Percentiles rank a stretch among this genome's conserved stretches.
Conservation (phyloP, 2,113 vertebrate genomes). For the Gavialis gangeticus region DNA sequence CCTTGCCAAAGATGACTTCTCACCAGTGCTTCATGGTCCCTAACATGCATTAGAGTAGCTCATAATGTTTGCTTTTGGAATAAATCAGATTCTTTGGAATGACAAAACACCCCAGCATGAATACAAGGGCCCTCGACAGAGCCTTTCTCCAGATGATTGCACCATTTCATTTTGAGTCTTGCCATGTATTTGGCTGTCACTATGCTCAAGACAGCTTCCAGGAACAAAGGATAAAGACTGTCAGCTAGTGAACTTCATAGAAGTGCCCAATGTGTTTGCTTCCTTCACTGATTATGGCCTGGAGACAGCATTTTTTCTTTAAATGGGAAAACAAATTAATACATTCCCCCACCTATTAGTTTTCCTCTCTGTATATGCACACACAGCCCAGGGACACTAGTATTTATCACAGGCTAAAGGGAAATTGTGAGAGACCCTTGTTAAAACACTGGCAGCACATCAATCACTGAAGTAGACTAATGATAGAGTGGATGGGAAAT, state of each 20-base stretch:
- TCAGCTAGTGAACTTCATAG: not conserved
- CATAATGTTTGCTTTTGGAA: not conserved
- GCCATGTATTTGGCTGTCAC: not conserved
- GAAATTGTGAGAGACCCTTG: not conserved
- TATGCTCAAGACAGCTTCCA: not conserved
- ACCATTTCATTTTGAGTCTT: not conserved
- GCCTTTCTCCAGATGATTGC: not conserved
- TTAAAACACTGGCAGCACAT: not conserved
- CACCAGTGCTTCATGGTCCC: not conserved
- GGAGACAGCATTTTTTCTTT: not conserved
- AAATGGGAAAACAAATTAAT: not conserved
- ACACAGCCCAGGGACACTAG: not conserved
- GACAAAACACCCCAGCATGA: not conserved
- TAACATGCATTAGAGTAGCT: not conserved
- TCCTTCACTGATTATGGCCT: not conserved
- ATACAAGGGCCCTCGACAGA: not conserved
- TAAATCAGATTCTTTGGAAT: not conserved
- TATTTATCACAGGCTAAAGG: not conserved
- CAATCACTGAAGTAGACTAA: not conserved
- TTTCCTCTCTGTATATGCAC: not conserved
- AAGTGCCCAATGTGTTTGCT: not conserved
- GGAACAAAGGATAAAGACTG: not conserved
- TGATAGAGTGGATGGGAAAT: constrained; percentile 24
- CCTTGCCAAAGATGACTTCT: not conserved
- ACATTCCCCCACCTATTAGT: not conserved